phyloP scores from a whole-genome alignment of 1,140 invertebrate genomes.

The Drosophila punjabiensis region DNA sequence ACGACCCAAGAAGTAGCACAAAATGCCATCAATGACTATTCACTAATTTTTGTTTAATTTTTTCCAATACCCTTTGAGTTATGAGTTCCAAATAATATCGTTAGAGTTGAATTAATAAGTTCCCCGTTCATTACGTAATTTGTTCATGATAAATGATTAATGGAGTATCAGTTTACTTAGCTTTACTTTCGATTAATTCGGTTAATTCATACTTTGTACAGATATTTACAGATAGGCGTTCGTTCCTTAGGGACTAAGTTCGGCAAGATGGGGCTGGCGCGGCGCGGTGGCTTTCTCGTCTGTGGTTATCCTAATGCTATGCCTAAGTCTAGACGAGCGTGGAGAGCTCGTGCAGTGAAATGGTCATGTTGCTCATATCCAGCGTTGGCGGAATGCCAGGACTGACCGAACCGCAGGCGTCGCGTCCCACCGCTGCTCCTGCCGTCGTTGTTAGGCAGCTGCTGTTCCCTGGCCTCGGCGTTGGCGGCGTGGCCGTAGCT shows the following conservation, averaged over 20 bases:
- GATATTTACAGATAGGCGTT: slow-evolving; percentile 59
- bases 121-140: neutral
- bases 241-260: slow-evolving; percentile 28
- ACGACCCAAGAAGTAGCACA: slow-evolving; percentile 1
- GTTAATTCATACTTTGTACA: slow-evolving; percentile 60
- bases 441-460: slow-evolving; percentile 30
- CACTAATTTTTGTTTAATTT: neutral
- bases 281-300: slow-evolving; percentile 64
- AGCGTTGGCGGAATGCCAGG: slow-evolving; percentile 88
- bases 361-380: slow-evolving; percentile 89
- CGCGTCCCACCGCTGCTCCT: slow-evolving; percentile 73
- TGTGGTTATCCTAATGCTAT: slow-evolving; percentile 8
- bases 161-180: neutral
- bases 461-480: slow-evolving; percentile 75
- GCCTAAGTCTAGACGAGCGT: slow-evolving; percentile 87
- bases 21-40: neutral
- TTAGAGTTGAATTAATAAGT: slow-evolving; percentile 5
- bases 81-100: slow-evolving; percentile 9
- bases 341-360: slow-evolving; percentile 89
- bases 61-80: neutral
- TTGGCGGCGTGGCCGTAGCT: slow-evolving; percentile 86
- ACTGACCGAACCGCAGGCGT: slow-evolving; percentile 88
- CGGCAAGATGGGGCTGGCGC: slow-evolving; percentile 42
- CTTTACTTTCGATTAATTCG: slow-evolving; percentile 19
- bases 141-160: neutral